These are phyloP conservation scores for Triplophysa tibetana DNA, from an alignment of 2,113 vertebrate genomes.

Conservation along the genomic window DNA sequence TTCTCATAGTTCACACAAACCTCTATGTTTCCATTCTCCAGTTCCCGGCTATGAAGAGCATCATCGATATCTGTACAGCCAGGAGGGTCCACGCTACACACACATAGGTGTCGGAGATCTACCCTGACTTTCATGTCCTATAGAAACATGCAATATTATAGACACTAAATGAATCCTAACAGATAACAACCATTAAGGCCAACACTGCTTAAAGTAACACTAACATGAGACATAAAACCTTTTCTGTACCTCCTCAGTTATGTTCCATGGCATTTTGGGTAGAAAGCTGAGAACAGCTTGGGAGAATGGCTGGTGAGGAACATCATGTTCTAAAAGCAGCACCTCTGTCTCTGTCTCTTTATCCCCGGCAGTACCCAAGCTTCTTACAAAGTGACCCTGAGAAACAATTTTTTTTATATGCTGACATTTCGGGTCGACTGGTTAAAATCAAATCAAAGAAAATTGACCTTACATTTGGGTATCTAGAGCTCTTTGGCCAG, in stretches of 20 bases:
- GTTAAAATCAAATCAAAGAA: not conserved
- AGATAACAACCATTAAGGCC: not conserved
- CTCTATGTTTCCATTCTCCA: conserved; percentile 90
- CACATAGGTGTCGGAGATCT: conserved; percentile 83
- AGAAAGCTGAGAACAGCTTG: conserved; percentile 91
- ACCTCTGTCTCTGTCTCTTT: conserved; percentile 95
- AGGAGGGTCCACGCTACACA: conserved; percentile 97
- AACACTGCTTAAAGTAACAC: not conserved
- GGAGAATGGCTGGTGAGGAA: conserved; percentile 93
- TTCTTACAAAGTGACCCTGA: conserved; percentile 97
- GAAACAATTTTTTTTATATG: not conserved
- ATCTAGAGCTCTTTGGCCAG: conserved; percentile 95
- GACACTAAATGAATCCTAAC: not conserved
- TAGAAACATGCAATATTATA: not conserved
- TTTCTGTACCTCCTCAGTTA: conserved; percentile 82
- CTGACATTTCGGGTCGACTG: too few species aligned
- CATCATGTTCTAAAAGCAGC: conserved; percentile 92
- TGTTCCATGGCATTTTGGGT: conserved; percentile 91
- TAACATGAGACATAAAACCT: not conserved
- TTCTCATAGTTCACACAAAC: conserved; percentile 53
- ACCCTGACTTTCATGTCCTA: conserved; percentile 86
- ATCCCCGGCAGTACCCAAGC: conserved; percentile 86
- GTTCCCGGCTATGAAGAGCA: conserved; percentile 86
- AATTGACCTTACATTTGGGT: conserved; percentile 85
- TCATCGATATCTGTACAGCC: conserved; percentile 99